Percentiles rank a stretch among this genome's conserved stretches.
Evolutionary conservation across 2,113 vertebrate genomes (phyloP).

Genomic region (Heliornis fulica): DNA sequence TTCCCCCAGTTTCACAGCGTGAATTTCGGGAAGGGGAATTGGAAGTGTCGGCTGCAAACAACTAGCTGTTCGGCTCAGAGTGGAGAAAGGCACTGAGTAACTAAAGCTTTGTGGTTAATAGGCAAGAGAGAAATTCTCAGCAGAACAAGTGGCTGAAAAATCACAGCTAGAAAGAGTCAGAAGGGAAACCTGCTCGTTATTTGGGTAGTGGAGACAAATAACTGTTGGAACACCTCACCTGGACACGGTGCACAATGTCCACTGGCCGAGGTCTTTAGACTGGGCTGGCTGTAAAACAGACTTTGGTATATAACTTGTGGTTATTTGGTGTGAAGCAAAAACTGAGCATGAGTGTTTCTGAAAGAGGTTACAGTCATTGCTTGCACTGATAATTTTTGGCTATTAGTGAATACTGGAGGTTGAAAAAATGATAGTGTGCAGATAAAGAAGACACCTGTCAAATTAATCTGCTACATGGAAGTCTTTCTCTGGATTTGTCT

Average conservation of each 20-base stretch:
- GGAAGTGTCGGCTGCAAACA: not conserved
- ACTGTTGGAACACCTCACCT: not conserved
- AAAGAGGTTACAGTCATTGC: not conserved
- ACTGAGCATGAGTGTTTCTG: not conserved
- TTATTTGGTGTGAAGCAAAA: not conserved
- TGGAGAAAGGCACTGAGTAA: not conserved
- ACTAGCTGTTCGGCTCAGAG: not conserved
- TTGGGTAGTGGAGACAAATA: not conserved
- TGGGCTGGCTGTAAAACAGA: not conserved
- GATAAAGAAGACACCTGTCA: not conserved
- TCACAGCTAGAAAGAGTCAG: not conserved
- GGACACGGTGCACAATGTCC: accelerated
- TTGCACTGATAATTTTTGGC: not conserved
- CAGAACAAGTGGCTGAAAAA: not conserved
- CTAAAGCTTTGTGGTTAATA: not conserved
- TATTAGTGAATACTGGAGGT: not conserved
- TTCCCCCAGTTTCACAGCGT: accelerated
- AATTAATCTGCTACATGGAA: not conserved
- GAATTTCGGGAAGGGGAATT: not conserved
- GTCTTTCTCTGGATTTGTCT: not conserved
- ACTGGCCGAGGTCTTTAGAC: not conserved
- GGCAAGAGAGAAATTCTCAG: not conserved
- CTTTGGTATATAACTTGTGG: not conserved
- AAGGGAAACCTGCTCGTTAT: not conserved
- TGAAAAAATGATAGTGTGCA: not conserved